Conservation (phyloP, 1,140 invertebrate genomes). For the Zophobas atratus region DNA sequence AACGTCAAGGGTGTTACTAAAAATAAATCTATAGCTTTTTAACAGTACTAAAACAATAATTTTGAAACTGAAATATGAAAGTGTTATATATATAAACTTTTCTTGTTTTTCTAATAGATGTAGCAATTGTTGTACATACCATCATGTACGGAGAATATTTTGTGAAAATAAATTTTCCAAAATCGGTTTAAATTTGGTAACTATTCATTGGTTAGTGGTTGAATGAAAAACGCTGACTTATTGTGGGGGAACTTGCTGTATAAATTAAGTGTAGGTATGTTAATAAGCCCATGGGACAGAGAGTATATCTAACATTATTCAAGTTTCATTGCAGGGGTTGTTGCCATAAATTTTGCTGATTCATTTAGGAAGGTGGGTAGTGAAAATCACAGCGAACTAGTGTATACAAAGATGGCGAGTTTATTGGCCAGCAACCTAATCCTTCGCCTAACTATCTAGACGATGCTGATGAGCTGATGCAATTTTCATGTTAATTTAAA, state of each 20-base stretch:
- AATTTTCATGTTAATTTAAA: slow-evolving; percentile 54
- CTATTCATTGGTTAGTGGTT: too few relatives aligned
- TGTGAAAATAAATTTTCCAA: neutral
- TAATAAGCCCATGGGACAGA: neutral
- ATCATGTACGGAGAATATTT: neutral
- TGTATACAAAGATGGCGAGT: slow-evolving; percentile 21
- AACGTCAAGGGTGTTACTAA: too few relatives aligned
- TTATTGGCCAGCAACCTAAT: slow-evolving; percentile 21
- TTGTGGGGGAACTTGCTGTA: neutral
- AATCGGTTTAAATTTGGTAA: neutral
- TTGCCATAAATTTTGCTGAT: slow-evolving; percentile 15
- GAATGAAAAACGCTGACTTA: neutral
- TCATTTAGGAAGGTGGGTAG: slow-evolving; percentile 3
- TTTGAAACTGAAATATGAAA: too few relatives aligned
- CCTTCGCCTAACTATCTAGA: slow-evolving; percentile 27
- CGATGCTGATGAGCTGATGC: slow-evolving; percentile 43
- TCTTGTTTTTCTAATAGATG: too few relatives aligned
- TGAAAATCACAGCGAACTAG: slow-evolving; percentile 16
- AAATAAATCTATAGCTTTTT: too few relatives aligned
- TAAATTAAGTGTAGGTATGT: neutral
- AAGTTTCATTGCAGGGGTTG: neutral
- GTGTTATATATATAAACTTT: too few relatives aligned
- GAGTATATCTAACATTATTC: slow-evolving; percentile 1
- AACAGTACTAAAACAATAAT: too few relatives aligned
- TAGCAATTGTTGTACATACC: too few relatives aligned